Base-by-base conservation (phyloP, 2,888 invertebrate species). In the Myopa tessellatipennis region DNA sequence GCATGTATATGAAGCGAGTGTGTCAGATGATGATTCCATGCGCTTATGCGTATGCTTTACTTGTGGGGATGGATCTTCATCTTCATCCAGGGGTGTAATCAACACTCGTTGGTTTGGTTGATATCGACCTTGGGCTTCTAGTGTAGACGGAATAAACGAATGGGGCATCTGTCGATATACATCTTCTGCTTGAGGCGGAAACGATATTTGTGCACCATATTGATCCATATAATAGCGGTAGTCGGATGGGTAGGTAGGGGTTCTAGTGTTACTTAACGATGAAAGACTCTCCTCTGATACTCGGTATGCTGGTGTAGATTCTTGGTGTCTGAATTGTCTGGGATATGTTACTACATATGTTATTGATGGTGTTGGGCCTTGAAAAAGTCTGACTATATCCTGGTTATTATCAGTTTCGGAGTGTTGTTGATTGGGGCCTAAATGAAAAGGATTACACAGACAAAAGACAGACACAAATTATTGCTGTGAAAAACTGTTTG, bases 351-450 rank as follows among this genome's bases (percentile, higher is more conserved):
- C 16, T 58, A 70, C 55, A 26, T 65, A 65, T 50, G 68, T 63
- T 36, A 67, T 52, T 67, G 55, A 36, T 67, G 73, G 18, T 45
- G 45, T 45, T 45, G 10, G 55, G 68, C 69, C 63, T 78, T 18
- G 52, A 65, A 12, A 7, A 34, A 55, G 58, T 60, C 74, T 70
- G 68, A 69, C 83, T 84, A 84, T 76, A 85, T 84, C 73, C 84
- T 81, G 77, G 83, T 82, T 7, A 85, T 80, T 75, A 85, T 82
- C 78, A 85, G 82, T 80, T 81, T 83, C 75, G 84, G 83, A 34
- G 80, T 73, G 74, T 77, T 81, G 79, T 71, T 79, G 76, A 74
- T 72, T 75, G 52, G 79, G 79, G 79, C 79, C 81, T 82, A 76
- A 12, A 65, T 34, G 18, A 60, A n/a, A 80, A 55, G 40, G 45